These are phyloP conservation scores for Entomyzon cyanotis DNA, from an alignment of 2,113 vertebrate species.

Conservation along the genomic window DNA sequence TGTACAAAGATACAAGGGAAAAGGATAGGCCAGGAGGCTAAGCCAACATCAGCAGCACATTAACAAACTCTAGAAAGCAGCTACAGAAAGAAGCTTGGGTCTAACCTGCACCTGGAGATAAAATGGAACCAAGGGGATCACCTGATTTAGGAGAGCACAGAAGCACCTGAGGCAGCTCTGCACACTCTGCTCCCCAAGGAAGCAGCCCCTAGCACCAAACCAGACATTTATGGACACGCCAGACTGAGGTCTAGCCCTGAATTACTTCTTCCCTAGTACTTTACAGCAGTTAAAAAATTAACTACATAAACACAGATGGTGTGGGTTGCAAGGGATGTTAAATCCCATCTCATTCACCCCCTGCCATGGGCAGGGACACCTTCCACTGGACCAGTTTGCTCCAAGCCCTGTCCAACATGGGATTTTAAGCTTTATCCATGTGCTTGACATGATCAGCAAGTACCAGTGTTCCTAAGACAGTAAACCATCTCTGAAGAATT, in stretches of 20 bases:
- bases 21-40: neutral
- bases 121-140: fast-evolving
- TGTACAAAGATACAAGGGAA: neutral
- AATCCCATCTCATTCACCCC: neutral
- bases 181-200: neutral
- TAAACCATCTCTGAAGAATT: no score
- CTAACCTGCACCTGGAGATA: neutral
- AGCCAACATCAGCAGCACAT: neutral
- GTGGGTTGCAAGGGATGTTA: neutral
- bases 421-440: neutral
- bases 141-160: neutral
- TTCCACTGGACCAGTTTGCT: neutral
- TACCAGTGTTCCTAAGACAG: neutral
- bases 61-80: neutral
- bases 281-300: neutral
- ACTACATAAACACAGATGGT: neutral
- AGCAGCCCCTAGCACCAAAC: neutral
- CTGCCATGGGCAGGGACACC: neutral
- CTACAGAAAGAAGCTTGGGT: neutral
- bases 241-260: neutral
- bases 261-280: neutral
- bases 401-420: neutral
- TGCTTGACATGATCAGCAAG: neutral
- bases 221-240: fast-evolving
- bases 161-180: neutral